These are phyloP conservation scores for Brachystomella parvula DNA, from an alignment of 1,140 invertebrate genomes.

Conservation along the genomic window DNA sequence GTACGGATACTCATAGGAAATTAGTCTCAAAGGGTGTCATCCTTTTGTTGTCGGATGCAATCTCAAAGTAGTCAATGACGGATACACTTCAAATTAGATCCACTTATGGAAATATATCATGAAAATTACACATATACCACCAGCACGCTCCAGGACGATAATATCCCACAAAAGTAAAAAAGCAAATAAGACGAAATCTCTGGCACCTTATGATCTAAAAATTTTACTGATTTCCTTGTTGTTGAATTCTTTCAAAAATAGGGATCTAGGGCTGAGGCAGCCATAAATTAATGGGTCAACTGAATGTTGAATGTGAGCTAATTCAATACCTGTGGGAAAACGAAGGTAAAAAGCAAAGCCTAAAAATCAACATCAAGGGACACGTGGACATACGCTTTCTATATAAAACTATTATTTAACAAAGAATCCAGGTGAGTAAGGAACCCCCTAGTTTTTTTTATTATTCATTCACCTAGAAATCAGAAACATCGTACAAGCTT, in stretches of 20 bases:
- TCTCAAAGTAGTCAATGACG: no score
- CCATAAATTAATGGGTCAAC: not conserved
- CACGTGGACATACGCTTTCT: not conserved
- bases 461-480: no score
- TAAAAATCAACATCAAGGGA: constrained; percentile 6
- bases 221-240: no score
- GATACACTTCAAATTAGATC: not conserved
- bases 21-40: no score
- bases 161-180: not conserved
- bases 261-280: not conserved
- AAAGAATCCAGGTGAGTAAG: not conserved
- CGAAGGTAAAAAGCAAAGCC: not conserved
- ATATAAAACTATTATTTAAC: not conserved
- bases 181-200: not conserved
- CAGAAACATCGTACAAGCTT: no score
- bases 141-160: not conserved
- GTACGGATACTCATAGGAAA: no score
- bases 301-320: no score
- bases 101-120: not conserved
- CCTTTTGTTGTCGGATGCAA: no score
- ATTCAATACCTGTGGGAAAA: constrained; percentile 15
- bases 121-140: no score
- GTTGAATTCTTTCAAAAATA: no score
- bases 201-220: no score
- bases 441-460: no score